phyloP scores from a whole-genome alignment of 2,888 invertebrate genomes.

The Dyspetes luteomarginatus region DNA sequence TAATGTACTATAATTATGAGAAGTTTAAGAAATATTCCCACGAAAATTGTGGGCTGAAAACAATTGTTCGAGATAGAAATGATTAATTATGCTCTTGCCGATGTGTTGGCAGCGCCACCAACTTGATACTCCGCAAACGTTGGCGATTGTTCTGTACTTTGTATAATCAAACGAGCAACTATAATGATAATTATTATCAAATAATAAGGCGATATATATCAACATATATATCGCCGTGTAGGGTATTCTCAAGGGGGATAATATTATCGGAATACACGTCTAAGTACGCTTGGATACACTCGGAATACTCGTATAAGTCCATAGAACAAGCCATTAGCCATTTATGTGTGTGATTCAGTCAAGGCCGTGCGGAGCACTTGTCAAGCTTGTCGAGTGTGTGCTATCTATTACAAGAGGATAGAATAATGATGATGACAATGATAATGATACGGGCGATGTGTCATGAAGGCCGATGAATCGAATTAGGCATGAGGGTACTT shows the following conservation, averaged over 20 bases:
- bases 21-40: conserved; percentile 25
- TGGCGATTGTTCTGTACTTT: conserved; percentile 10
- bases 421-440: conserved; percentile 28
- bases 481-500: conserved; percentile 1
- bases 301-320: not conserved
- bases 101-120: conserved; percentile 7
- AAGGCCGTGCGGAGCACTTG: conserved; percentile 46
- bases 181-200: conserved; percentile 52
- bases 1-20: too few relatives aligned
- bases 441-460: too few relatives aligned
- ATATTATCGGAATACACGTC: conserved; percentile 21
- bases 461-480: conserved; percentile 34
- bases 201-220: conserved; percentile 26
- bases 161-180: conserved; percentile 15
- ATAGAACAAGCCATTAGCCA: conserved; percentile 36
- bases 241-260: conserved; percentile 15
- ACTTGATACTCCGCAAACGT: not conserved
- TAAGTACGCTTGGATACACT: conserved; percentile 14
- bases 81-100: conserved; percentile 31
- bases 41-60: conserved; percentile 6
- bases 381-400: conserved; percentile 30
- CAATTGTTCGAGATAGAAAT: conserved; percentile 21
- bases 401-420: conserved; percentile 58
- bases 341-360: conserved; percentile 46
- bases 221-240: not conserved